Evolutionary conservation across 2,797 vertebrate species (phyloP), one percentile per base, ranked within the genome.

Genomic region (Sphenodon punctatus): DNA sequence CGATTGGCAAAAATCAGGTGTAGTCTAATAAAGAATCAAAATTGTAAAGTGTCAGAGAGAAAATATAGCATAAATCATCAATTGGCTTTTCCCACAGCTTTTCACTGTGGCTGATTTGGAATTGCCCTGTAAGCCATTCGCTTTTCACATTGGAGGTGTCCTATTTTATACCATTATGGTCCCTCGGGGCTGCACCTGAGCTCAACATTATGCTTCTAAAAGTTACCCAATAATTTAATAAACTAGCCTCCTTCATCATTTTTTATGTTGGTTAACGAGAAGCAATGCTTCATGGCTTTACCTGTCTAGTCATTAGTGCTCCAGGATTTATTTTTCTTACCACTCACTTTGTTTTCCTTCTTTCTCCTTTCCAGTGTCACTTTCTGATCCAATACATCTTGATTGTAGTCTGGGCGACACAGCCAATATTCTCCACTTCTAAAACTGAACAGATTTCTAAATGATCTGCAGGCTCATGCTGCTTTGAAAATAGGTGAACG

Each of bases 401-500:
- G 58, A 23, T 60, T 77, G 6, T 2, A 70, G 49, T 60, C 30
- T 11, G 5, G 2, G 14, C 2, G 60, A 17, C 1, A 64, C 49
- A 75, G 27, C 4, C 41, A 3, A 12, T 1, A 59, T 55, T 1
- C 30, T 56, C 32, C 42, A 0, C 27, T 1, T 60, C 36, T 82
- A 22, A 43, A 51, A 5, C 19, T 39, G 63, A 78, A 42, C 16
- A 66, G 58, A 5, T 64, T 65, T 87, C 56, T 49, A n/a, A 53
- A 63, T 2, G 30, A 49, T 30, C 48, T 2, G 12, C 10, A 5
- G 3, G n/a, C 23, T 55, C 9, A 1, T 0, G 2, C 1, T 12
- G n/a, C 49, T 3, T 1, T 8, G 70, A 48, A 46, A 74, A 25
- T 2, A 1, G 12, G 10, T 7, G 43, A 0, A 12, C 0, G 8